These are phyloP conservation scores for Achlya flavicornis DNA, from an alignment of 2,888 invertebrate species.

Conservation along the genomic window DNA sequence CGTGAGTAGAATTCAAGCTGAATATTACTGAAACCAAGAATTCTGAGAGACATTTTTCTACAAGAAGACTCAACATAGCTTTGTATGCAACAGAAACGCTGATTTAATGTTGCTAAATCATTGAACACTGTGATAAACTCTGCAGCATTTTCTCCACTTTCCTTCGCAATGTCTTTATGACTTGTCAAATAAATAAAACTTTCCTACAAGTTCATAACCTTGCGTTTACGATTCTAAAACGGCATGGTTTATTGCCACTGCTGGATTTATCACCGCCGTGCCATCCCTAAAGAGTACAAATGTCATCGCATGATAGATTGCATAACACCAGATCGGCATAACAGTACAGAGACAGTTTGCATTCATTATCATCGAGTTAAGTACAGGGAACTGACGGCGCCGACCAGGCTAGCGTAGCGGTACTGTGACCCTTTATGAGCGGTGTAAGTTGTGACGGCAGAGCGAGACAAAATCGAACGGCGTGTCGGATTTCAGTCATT, in stretches of 20 bases:
- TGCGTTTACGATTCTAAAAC: not conserved
- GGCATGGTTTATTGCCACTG: not conserved
- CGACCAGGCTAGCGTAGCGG: slow-evolving; percentile 71
- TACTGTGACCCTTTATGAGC: slow-evolving; percentile 62
- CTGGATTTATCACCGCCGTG: not conserved
- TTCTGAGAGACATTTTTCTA: not conserved
- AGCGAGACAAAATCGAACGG: slow-evolving; percentile 15
- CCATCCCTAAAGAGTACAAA: slow-evolving; percentile 8
- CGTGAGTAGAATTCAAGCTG: not conserved
- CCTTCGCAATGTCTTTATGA: not conserved
- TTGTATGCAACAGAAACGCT: not conserved
- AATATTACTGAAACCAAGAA: slow-evolving; percentile 4
- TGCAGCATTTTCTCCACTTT: slow-evolving; percentile 1
- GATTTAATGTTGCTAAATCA: not conserved
- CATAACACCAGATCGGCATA: slow-evolving; percentile 28
- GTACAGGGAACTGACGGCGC: slow-evolving; percentile 44
- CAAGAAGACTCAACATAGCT: not conserved
- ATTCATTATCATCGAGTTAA: slow-evolving; percentile 38
- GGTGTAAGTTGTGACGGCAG: slow-evolving; percentile 29
- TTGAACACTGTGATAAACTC: not conserved
- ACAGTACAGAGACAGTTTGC: slow-evolving; percentile 36
- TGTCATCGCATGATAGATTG: slow-evolving; percentile 23
- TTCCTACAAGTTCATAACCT: slow-evolving; percentile 1
- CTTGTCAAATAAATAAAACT: slow-evolving; percentile 1
- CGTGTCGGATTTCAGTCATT: not conserved